Conservation (phyloP, 2,888 invertebrate genomes). For the Noctua pronuba region DNA sequence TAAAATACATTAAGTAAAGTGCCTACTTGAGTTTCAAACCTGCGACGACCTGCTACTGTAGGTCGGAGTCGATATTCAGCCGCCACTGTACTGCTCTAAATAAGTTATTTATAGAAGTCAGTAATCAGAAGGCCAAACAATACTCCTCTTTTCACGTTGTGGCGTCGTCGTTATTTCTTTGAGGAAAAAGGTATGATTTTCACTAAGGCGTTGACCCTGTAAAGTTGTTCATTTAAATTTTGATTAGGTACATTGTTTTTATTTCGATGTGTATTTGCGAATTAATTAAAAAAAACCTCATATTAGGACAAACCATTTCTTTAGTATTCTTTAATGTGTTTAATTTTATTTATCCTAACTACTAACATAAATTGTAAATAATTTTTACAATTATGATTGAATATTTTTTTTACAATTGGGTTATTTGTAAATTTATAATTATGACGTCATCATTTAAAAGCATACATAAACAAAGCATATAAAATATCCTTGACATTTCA, state of each 20-base stretch:
- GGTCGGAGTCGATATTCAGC: neutral
- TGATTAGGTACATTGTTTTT: neutral
- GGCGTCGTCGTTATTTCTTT: neutral
- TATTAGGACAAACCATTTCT: neutral
- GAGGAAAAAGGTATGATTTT: neutral
- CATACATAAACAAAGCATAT: neutral
- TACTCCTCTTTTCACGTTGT: neutral
- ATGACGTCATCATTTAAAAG: neutral
- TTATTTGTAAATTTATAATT: neutral
- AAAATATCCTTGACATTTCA: conserved; percentile 67
- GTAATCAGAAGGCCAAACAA: neutral
- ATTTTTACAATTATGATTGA: too few relatives aligned
- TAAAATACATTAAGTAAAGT: neutral
- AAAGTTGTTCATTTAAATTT: neutral
- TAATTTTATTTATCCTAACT: neutral
- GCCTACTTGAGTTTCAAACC: neutral
- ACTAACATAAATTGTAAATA: neutral
- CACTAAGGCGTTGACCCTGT: neutral
- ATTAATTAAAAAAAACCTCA: neutral
- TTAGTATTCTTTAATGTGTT: neutral
- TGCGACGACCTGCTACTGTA: neutral
- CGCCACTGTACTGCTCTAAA: neutral
- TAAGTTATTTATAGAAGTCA: neutral
- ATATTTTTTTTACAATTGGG: neutral
- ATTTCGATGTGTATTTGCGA: neutral